Evolutionary conservation across 2,888 invertebrate species (phyloP), one percentile per base, ranked within the genome.

Genomic region (Acleris laterana): DNA sequence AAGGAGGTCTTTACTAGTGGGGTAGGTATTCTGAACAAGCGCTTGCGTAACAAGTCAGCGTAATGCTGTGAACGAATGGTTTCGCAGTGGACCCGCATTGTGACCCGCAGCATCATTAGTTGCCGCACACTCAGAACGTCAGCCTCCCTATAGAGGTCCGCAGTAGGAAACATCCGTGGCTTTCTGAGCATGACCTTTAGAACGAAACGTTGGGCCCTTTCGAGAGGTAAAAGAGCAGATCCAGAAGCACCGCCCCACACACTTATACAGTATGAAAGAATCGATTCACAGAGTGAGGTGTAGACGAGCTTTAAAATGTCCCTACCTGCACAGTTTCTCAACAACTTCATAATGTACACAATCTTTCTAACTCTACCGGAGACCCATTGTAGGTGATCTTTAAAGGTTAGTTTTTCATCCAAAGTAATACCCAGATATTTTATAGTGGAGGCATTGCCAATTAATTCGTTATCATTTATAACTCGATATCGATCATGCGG

Each of bases 311-410:
- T 32, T 32, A 32, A 9, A 1, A 32, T 32, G 16, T 16, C 46
- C 13, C 13, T 46, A 1, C 17, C 7, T 2, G 46, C 46, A 46
- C 1, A 16, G 46, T 46, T 46, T 16, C 46, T 5, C 46, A 32
- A 32, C 17, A 16, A 0, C 50, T 53, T 53, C 32, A 53, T 32
- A 2, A 22, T 19, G 32, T 32, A 53, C 5, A 32, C 28, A 17
- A 53, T 25, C 28, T 53, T 32, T 16, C 53, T 11, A 32, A 53
- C 53, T 22, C 53, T 53, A 17, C 19, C 11, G 11, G 53, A 11
- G 0, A 22, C 16, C 16, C 6, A 28, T 5, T 6, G 5, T 16
- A 53, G 25, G 17, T 28, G 53, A 17, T 16, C 9, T 19, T 53
- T 53, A 17, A 53, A 53, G 32, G 22, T 32, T 3, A 53, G 32